phyloP scores from a whole-genome alignment of 2,113 vertebrate genomes.

The Saccopteryx bilineata region DNA sequence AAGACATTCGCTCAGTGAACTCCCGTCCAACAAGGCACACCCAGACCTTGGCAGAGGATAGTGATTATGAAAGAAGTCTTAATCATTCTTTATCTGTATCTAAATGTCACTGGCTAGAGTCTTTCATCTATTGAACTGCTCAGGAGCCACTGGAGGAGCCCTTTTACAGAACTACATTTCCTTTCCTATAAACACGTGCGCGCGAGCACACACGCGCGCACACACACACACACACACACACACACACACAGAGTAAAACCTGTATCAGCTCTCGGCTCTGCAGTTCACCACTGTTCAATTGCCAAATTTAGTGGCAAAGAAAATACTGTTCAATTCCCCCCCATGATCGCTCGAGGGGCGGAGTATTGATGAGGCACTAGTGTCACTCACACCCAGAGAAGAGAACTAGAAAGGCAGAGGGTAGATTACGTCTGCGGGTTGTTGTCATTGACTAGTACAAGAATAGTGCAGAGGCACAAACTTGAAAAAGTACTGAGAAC shows the following conservation, averaged over 20 bases:
- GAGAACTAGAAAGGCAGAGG: conserved; percentile 52
- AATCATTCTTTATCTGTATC: conserved; percentile 70
- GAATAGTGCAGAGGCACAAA: background rate
- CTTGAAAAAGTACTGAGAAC: background rate
- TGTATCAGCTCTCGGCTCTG: conserved; percentile 68
- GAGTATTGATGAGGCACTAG: conserved; percentile 57
- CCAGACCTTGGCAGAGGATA: conserved; percentile 60
- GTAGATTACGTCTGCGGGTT: fast-evolving
- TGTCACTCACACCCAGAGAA: conserved; percentile 21
- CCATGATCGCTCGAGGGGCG: conserved; percentile 53
- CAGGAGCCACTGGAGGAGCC: conserved; percentile 78
- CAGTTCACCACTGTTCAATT: background rate
- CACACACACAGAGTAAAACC: conserved; percentile 24
- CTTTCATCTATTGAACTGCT: conserved; percentile 80
- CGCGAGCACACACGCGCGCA: background rate
- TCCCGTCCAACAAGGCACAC: conserved; percentile 66
- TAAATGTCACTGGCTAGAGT: conserved; percentile 79
- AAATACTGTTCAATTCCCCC: background rate
- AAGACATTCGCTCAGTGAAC: conserved; percentile 59
- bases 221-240: conserved; percentile 47
- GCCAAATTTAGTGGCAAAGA: conserved; percentile 72
- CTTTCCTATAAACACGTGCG: conserved; percentile 65
- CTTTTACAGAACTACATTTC: conserved; percentile 78
- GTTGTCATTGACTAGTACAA: background rate
- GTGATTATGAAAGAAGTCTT: conserved; percentile 80